Conservation (phyloP, 2,888 invertebrate species). For the Molorchus minor region DNA sequence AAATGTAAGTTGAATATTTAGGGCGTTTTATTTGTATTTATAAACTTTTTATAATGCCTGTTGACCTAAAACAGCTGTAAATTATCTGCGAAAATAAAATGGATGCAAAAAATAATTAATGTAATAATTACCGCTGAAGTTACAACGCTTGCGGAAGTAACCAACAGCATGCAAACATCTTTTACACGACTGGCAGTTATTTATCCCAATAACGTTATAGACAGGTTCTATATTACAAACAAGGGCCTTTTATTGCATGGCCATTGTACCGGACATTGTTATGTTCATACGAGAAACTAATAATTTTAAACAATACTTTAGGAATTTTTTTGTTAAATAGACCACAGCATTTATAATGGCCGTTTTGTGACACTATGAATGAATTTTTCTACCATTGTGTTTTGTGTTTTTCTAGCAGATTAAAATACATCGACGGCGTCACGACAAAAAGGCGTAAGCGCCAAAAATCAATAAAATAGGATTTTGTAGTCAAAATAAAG, state of each 20-base stretch:
- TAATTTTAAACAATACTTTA: conserved; percentile 5
- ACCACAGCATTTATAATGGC: not conserved
- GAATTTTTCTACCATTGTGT: not conserved
- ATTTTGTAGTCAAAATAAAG: not conserved
- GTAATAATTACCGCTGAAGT: not conserved
- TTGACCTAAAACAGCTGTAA: not conserved
- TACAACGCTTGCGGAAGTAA: conserved; percentile 13
- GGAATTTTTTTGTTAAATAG: conserved; percentile 4
- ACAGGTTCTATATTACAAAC: conserved; percentile 6
- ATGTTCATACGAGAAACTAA: not conserved
- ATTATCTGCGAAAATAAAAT: not conserved
- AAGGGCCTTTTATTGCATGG: conserved; percentile 3
- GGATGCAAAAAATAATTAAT: not conserved
- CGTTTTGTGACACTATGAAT: not conserved
- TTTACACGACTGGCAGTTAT: conserved; percentile 9
- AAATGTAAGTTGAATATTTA: not conserved
- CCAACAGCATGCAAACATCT: conserved; percentile 9
- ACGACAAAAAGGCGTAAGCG: too few relatives aligned
- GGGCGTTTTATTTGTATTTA: not conserved
- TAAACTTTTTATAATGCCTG: too few relatives aligned
- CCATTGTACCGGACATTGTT: conserved; percentile 3
- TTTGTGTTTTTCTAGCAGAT: not conserved
- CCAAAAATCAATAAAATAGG: not conserved
- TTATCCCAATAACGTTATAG: conserved; percentile 7
- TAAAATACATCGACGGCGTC: too few relatives aligned